A percentile compares a stretch with the other conserved stretches of the same genome.
Conservation (phyloP, 2,888 invertebrate genomes). For the Drosophila atripex region DNA sequence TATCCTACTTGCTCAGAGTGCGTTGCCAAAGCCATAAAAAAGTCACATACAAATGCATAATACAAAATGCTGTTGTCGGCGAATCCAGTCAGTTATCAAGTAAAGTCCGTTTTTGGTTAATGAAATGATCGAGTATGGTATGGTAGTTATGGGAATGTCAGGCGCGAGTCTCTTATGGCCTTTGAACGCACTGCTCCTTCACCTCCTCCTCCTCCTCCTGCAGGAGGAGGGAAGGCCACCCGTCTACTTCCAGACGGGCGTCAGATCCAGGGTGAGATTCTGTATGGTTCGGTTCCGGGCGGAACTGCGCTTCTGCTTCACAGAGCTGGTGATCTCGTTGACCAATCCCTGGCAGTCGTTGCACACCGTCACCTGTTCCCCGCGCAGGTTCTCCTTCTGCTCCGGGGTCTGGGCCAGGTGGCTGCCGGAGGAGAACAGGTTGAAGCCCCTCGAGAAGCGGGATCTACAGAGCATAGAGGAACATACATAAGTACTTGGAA, state of each 20-base stretch:
- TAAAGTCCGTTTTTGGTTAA: constrained; percentile 4
- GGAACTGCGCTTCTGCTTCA: constrained; percentile 91
- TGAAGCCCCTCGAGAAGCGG: constrained; percentile 87
- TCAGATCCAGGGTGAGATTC: constrained; percentile 92
- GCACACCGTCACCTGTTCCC: constrained; percentile 94
- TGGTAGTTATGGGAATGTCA: constrained; percentile 8
- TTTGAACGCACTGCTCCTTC: constrained; percentile 17
- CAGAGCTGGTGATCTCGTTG: constrained; percentile 94
- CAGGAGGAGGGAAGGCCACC: no score
- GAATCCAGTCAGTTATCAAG: constrained; percentile 29
- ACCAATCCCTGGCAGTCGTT: constrained; percentile 98
- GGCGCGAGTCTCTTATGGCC: constrained; percentile 15
- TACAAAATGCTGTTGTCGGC: constrained; percentile 1
- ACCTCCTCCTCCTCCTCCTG: no score
- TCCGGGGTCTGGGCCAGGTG: constrained; percentile 82
- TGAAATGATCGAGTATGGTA: constrained; percentile 19
- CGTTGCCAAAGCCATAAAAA: constrained; percentile 31
- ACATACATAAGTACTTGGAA: no score
- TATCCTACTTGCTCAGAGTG: constrained; percentile 5
- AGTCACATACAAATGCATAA: constrained; percentile 6
- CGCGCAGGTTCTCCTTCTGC: constrained; percentile 87
- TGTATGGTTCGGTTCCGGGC: constrained; percentile 92
- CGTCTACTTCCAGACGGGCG: constrained; percentile 89
- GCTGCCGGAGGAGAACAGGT: constrained; percentile 85
- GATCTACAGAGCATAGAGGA: constrained; percentile 83